Conservation (phyloP, 2,888 invertebrate species). For the Drosophila planitibia region DNA sequence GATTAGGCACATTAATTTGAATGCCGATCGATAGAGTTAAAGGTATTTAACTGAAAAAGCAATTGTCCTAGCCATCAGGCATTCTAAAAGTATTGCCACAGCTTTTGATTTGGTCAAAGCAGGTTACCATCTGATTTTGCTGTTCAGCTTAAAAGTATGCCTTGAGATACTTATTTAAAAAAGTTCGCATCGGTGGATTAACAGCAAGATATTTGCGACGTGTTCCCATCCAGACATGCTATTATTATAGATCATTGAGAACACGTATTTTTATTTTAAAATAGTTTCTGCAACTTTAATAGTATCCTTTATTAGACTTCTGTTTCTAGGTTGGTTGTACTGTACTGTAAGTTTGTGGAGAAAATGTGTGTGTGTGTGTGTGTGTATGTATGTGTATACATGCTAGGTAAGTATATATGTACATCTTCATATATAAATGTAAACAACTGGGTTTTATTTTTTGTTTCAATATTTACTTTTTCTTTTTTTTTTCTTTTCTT, state of each 20-base stretch:
- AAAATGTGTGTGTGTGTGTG: slow-evolving; percentile 14
- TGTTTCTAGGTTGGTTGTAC: slow-evolving; percentile 59
- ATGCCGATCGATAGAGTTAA: not conserved
- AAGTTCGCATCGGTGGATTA: not conserved
- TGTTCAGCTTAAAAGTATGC: not conserved
- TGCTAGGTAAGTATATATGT: slow-evolving; percentile 19
- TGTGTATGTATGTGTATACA: slow-evolving; percentile 15
- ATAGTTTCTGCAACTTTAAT: slow-evolving; percentile 77
- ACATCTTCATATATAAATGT: slow-evolving; percentile 58
- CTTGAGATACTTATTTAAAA: not conserved
- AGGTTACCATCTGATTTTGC: not conserved
- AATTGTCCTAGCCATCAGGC: not conserved
- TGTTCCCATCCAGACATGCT: not conserved
- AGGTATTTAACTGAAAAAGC: not conserved
- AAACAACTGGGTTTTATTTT: slow-evolving; percentile 63
- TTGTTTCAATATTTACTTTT: slow-evolving; percentile 68
- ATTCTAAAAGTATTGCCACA: not conserved
- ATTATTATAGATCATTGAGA: slow-evolving; percentile 11
- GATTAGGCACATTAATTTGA: not conserved
- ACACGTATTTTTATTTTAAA: slow-evolving; percentile 49
- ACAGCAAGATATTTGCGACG: not conserved
- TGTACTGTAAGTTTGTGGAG: slow-evolving; percentile 47
- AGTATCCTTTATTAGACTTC: slow-evolving; percentile 65
- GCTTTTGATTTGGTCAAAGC: not conserved
- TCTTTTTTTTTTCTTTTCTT: slow-evolving; percentile 61